Evolutionary conservation across 2,888 invertebrate species (phyloP), one percentile per base, ranked within the genome.

Genomic region (Bimastos eiseni): DNA sequence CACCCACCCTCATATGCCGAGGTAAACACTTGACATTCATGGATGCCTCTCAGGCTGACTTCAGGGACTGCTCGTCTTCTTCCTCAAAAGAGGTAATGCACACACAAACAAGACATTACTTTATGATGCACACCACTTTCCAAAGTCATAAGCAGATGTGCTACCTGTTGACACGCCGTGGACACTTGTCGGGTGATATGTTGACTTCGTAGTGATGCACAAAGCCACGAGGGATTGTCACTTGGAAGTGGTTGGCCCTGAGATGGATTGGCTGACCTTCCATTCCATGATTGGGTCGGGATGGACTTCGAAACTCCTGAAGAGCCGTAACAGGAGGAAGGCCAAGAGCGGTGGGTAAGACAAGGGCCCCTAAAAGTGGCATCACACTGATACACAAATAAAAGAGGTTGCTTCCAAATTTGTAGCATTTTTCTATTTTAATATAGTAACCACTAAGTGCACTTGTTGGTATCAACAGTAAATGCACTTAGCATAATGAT

Each of bases 131-230:
- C 6, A 24, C 49, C 21, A 49, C 24, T 24, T 49, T 21, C 49
- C 21, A 24, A 49, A 24, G 21, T 24, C 5, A 49, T 49, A 49
- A 49, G 17, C 70, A 70, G 30, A n/a, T 8, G 8, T n/a, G 36
- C 86, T 34, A 96, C 95, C 96, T 95, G 94, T 96, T 96, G 93
- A 98, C 98, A 96, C 99, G 98, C 93, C 99, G 96, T 90, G 99
- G 99, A 96, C 99, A 99, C 96, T 99, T 99, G 95, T 99, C 99
- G 84, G 99, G 99, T 94, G 98, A 98, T 95, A 99, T 99, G 95
- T 98, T 98, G 93, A 99, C 98, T 95, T 99, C 98, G 95, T 99
- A 99, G 95, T 99, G 99, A 96, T 99, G 99, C 90, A 99, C 98
- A 96, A 97, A 98, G 91, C 99, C 95, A 94, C 99, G 97, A 38